Evolutionary conservation across 1,140 invertebrate species (phyloP), one percentile per base, ranked within the genome.

Genomic region (Agrilus planipennis): DNA sequence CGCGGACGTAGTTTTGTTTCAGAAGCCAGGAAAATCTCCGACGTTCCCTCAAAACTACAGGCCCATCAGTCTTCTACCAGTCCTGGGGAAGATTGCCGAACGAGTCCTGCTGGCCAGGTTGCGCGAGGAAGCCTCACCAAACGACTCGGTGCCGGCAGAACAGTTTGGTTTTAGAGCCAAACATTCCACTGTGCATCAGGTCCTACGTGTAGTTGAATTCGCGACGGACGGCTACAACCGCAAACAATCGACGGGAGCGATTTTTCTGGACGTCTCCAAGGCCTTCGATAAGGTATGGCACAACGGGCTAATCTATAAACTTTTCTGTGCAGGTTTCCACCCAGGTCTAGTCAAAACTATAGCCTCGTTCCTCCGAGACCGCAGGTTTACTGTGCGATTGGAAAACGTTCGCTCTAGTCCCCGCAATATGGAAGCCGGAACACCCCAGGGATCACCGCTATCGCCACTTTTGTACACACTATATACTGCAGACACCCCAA

Each of bases 201-300:
- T 54, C 11, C 15, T 29, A 6, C 14, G 44, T 16, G 18, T 56
- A 10, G 35, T 39, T 2, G 29, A 46, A 20, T 2, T 31, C 4
- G 47, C 49, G 10, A 34, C 11, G 4, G 40, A 23, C 11, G 39
- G 42, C n/a, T 49, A 48, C 22, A 46, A 49, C 16, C 31, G 17
- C n/a, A 47, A 47, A 14, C 34, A 46, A 41, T 34, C n/a, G 20
- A 53, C 50, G n/a, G 41, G 15, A 11, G 35, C 39, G 3, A 10
- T 52, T 5, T 46, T 50, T 22, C 31, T 54, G 2, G 50, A 52
- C 22, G 21, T 52, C 11, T 34, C 49, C 11, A 52, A 53, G 28
- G 52, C 54, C 10, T 56, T 54, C 36, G 52, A 56, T 39, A 43
- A 36, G 34, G 51, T 53, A 15, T 53, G 51, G 53, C 44, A 30